Percentiles rank a stretch among this genome's conserved stretches.
Conservation (phyloP, 2,797 vertebrate species). For the Fundulus diaphanus region DNA sequence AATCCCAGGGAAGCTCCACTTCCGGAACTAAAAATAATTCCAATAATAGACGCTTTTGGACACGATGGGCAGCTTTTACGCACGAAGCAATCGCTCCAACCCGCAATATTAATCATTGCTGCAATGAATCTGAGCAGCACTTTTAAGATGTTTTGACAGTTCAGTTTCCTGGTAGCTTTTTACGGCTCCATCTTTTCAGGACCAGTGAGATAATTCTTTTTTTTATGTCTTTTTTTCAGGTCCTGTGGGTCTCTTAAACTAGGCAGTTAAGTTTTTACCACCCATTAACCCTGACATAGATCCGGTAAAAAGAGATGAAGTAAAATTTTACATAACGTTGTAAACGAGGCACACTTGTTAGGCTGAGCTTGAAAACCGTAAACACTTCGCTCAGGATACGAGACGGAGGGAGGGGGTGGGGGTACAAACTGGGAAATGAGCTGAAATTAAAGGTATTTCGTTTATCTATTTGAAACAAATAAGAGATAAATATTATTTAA, state of each 20-base stretch:
- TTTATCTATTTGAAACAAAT: background rate
- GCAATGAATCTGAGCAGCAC: constrained; percentile 17
- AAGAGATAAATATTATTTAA: background rate
- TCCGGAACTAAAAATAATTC: background rate
- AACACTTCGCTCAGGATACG: background rate
- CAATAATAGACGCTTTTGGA: background rate
- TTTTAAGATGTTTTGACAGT: constrained; percentile 54
- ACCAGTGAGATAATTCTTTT: constrained; percentile 36
- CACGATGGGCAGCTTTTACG: background rate
- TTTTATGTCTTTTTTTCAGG: background rate
- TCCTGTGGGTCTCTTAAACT: constrained; percentile 30
- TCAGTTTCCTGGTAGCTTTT: constrained; percentile 36
- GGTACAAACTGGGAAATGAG: no score
- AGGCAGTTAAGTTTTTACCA: constrained; percentile 49
- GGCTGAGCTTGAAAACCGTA: background rate
- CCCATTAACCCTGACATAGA: constrained; percentile 36
- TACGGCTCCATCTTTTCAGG: constrained; percentile 42
- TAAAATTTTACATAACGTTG: constrained; percentile 27
- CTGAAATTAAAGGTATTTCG: background rate
- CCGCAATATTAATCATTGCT: constrained; percentile 26
- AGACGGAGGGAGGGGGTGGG: background rate
- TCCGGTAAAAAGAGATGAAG: constrained; percentile 40
- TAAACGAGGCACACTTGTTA: constrained; percentile 36
- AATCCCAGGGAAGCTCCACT: background rate
- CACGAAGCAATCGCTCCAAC: background rate